Evolutionary conservation across 2,113 vertebrate genomes (phyloP).

Genomic region (Charina bottae): DNA sequence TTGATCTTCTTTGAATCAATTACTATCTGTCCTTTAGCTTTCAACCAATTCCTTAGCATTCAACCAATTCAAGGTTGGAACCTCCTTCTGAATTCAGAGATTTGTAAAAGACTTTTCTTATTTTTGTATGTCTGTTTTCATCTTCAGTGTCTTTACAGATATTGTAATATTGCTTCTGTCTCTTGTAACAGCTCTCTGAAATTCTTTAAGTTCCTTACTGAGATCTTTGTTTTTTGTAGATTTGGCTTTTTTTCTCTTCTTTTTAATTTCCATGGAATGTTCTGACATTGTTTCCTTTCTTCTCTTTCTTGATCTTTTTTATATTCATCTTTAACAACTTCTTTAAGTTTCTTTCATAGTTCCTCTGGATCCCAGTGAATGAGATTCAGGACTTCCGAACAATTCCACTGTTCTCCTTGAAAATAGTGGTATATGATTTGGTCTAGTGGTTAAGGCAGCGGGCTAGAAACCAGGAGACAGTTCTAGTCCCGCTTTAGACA

Average conservation of each 20-base stretch:
- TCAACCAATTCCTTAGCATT: background rate
- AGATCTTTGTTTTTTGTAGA: background rate
- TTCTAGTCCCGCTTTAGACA: too few species aligned
- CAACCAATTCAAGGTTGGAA: background rate
- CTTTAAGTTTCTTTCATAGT: background rate
- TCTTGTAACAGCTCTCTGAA: background rate
- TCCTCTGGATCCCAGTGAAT: background rate
- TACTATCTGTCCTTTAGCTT: background rate
- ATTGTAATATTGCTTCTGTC: background rate
- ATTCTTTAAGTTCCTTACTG: background rate
- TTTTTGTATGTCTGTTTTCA: background rate
- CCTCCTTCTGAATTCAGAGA: background rate
- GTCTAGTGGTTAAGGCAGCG: too few species aligned
- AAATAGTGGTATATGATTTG: background rate
- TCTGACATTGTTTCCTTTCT: background rate
- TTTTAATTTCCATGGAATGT: background rate
- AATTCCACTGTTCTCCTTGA: background rate
- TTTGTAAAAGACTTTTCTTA: background rate
- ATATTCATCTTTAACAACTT: background rate
- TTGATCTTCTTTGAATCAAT: background rate
- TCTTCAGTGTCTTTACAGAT: background rate
- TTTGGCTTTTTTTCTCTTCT: too few species aligned
- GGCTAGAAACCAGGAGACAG: too few species aligned
- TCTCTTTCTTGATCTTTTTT: background rate
- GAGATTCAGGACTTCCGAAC: background rate